These are phyloP conservation scores for Girardinus metallicus DNA, from an alignment of 2,797 vertebrate species.

Conservation along the genomic window DNA sequence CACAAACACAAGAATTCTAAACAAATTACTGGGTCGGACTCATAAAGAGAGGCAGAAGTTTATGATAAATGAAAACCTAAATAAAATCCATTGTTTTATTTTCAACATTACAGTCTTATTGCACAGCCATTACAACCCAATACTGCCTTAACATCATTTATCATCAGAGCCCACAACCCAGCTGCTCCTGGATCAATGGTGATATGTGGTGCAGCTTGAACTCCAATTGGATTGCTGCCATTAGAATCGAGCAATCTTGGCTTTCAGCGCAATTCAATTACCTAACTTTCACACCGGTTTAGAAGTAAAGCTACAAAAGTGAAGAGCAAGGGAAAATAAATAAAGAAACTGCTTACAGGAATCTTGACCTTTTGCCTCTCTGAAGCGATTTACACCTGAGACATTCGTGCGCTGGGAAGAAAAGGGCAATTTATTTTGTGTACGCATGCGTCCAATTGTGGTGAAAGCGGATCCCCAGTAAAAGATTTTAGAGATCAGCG, in stretches of 20 bases:
- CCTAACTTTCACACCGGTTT: conserved; percentile 64
- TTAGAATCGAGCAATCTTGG: conserved; percentile 70
- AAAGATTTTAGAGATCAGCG: conserved; percentile 47
- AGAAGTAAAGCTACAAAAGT: conserved; percentile 57
- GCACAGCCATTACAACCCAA: conserved; percentile 32
- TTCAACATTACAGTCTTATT: conserved; percentile 38
- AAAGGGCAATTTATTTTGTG: conserved; percentile 34
- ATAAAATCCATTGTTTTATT: conserved; percentile 57
- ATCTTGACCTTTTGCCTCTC: conserved; percentile 42
- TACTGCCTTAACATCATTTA: conserved; percentile 56
- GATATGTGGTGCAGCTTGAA: conserved; percentile 64
- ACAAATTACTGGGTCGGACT: conserved; percentile 8
- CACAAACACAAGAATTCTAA: conserved; percentile 19
- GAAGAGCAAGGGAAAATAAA: conserved; percentile 30
- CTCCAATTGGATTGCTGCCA: conserved; percentile 71
- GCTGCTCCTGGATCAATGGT: conserved; percentile 71
- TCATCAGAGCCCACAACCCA: conserved; percentile 52
- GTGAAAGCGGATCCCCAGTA: conserved; percentile 48
- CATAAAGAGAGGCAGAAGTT: conserved; percentile 11
- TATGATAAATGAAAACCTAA: conserved; percentile 36
- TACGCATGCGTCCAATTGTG: conserved; percentile 42
- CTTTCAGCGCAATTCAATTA: conserved; percentile 70
- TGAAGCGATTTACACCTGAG: conserved; percentile 54
- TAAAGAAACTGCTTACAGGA: conserved; percentile 46
- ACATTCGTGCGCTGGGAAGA: conserved; percentile 40